phyloP scores from a whole-genome alignment of 2,797 vertebrate species.

The Phalanger gymnotis region DNA sequence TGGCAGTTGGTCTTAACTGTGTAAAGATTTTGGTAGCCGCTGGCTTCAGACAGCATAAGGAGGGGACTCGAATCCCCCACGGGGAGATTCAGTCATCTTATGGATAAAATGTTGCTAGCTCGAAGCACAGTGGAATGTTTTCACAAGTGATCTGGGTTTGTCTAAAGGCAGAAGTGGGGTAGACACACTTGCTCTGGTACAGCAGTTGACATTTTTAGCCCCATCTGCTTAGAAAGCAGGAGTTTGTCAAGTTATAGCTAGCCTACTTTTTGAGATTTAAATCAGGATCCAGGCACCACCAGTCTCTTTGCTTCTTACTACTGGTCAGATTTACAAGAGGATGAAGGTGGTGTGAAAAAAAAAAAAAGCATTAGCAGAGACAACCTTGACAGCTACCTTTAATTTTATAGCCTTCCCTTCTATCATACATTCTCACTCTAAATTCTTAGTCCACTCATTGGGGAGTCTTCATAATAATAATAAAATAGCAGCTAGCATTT shows the following conservation, averaged over 20 bases:
- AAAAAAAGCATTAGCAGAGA: background rate
- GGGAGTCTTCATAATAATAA: background rate
- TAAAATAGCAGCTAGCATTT: background rate
- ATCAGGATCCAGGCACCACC: background rate
- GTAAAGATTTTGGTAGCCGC: background rate
- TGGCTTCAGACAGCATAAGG: background rate
- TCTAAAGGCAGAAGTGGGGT: background rate
- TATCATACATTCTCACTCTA: background rate
- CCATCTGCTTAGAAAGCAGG: background rate
- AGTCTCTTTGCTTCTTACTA: background rate
- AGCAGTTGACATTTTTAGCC: background rate
- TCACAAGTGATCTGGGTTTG: background rate
- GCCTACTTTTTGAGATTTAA: background rate
- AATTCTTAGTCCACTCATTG: background rate
- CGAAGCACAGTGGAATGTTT: background rate
- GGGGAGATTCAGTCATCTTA: background rate
- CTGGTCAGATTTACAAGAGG: background rate
- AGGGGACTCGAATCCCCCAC: background rate
- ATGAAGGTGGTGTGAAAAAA: background rate
- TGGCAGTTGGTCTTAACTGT: background rate
- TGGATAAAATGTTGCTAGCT: background rate
- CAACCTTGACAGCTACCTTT: background rate
- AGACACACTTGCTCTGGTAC: background rate
- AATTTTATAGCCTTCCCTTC: conserved; percentile 1
- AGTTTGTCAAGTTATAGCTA: background rate